phyloP scores from a whole-genome alignment of 2,113 vertebrate species.

The Procavia capensis region DNA sequence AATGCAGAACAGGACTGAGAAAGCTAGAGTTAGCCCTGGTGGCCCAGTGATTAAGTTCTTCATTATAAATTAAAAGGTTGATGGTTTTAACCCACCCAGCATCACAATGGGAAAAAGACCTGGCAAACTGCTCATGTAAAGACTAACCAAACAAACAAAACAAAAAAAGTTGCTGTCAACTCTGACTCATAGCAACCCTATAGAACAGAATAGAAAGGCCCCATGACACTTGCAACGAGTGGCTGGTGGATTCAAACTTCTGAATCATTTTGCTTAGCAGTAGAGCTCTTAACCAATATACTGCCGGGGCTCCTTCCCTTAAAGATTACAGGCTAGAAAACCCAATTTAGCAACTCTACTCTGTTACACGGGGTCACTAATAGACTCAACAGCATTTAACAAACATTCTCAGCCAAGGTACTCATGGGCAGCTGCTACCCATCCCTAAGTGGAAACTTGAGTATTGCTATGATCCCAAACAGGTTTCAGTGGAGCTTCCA shows the following conservation, averaged over 20 bases:
- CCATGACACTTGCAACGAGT: too few relatives aligned
- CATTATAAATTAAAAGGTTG: background rate
- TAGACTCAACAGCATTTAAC: too few relatives aligned
- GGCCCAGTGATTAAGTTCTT: background rate
- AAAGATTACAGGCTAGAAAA: background rate
- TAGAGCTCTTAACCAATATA: too few relatives aligned
- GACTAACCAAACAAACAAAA: background rate
- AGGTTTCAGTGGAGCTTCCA: background rate
- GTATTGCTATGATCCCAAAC: background rate
- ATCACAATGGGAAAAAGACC: background rate
- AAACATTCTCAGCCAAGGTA: background rate
- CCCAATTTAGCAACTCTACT: background rate
- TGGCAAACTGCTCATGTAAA: background rate
- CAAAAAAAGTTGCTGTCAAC: too few relatives aligned
- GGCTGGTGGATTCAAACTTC: too few relatives aligned
- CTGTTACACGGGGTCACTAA: background rate
- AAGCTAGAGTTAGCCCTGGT: background rate
- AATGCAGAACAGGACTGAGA: background rate
- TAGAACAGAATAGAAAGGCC: too few relatives aligned
- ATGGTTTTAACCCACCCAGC: background rate
- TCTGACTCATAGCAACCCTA: too few relatives aligned
- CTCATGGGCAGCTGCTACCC: too few relatives aligned
- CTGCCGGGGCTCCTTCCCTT: too few relatives aligned
- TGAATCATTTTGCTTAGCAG: too few relatives aligned
- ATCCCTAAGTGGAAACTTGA: background rate